Evolutionary conservation across 1,140 invertebrate genomes (phyloP).

Genomic region (Cardiocondyla obscurior): DNA sequence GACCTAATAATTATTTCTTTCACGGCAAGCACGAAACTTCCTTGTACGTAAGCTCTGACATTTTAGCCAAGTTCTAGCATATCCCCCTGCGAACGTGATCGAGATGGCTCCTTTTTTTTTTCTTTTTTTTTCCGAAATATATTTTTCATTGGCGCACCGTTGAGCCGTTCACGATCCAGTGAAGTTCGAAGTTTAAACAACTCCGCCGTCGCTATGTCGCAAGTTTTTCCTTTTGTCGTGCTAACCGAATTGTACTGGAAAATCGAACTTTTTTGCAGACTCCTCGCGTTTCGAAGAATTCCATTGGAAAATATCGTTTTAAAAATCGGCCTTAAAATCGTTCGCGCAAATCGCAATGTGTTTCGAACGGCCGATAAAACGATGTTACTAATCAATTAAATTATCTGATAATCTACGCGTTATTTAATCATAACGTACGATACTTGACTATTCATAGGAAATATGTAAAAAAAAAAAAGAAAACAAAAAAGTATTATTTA

Average conservation of each 20-base stretch:
- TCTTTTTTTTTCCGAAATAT: slow-evolving; percentile 2
- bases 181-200: slow-evolving; percentile 22
- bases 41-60: background rate
- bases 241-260: slow-evolving; percentile 30
- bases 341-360: background rate
- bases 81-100: background rate
- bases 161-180: background rate
- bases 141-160: slow-evolving; percentile 37
- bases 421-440: too few species aligned
- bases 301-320: slow-evolving; percentile 2
- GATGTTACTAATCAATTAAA: too few species aligned
- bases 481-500: slow-evolving; percentile 3
- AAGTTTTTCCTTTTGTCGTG: slow-evolving; percentile 29
- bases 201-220: background rate
- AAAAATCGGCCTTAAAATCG: background rate
- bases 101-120: background rate
- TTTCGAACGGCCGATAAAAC: background rate
- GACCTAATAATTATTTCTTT: slow-evolving; percentile 3
- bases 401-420: too few species aligned
- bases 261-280: slow-evolving; percentile 29
- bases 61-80: background rate
- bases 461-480: too few species aligned
- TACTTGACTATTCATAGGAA: too few species aligned
- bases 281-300: background rate
- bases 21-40: background rate